Percentiles rank a stretch among this genome's conserved stretches.
These are phyloP conservation scores for Glyphotaelius pellucidus DNA, from an alignment of 2,888 invertebrate species.

Conservation along the genomic window DNA sequence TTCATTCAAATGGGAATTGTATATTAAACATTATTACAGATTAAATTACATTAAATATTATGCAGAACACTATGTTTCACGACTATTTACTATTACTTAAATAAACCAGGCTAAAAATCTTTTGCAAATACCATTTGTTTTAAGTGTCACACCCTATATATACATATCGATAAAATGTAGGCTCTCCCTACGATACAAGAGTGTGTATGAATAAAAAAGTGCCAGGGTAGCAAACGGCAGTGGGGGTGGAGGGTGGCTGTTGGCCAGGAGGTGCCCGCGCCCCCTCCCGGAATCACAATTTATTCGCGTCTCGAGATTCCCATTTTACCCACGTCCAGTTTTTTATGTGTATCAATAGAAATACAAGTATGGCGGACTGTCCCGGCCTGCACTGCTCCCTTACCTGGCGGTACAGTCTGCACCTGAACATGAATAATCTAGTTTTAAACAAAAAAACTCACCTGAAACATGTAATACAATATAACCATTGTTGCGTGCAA, in stretches of 20 bases:
- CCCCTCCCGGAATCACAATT: constrained; percentile 63
- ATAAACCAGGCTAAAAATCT: background rate
- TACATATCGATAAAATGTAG: background rate
- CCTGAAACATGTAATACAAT: background rate
- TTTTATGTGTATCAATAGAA: constrained; percentile 66
- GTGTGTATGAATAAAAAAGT: constrained; percentile 55
- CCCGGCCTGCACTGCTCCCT: constrained; percentile 52
- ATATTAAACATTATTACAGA: no score
- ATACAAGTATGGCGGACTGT: constrained; percentile 60
- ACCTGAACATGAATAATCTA: background rate
- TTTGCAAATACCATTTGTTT: background rate
- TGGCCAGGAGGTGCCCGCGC: constrained; percentile 41
- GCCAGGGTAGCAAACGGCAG: constrained; percentile 23
- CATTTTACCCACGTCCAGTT: constrained; percentile 66
- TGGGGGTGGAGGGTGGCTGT: background rate
- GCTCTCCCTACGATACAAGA: background rate
- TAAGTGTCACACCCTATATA: background rate
- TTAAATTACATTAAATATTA: no score
- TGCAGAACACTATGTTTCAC: no score
- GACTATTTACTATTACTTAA: background rate
- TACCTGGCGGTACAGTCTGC: constrained; percentile 55
- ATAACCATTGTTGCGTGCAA: background rate
- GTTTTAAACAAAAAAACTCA: background rate
- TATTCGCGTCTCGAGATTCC: constrained; percentile 66
- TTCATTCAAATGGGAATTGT: no score